Percentiles rank a stretch among this genome's conserved stretches.
phyloP scores from a whole-genome alignment of 2,113 vertebrate genomes.

The Ceyx melanurus region DNA sequence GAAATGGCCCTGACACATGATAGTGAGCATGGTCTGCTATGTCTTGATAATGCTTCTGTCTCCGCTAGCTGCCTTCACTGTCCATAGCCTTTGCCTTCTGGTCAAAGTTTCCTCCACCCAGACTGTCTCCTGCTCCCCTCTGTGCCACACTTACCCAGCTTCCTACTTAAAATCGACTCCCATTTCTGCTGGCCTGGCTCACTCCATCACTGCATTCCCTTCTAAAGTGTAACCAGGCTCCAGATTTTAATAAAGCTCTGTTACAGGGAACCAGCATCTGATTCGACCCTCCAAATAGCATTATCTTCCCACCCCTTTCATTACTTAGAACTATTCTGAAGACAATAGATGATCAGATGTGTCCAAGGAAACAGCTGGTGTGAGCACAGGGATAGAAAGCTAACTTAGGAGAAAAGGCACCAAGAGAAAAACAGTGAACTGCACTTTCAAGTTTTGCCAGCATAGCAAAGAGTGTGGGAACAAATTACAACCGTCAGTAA shows the following conservation, averaged over 20 bases:
- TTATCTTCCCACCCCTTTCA: slow-evolving; percentile 23
- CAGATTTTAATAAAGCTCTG: not conserved
- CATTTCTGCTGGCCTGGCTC: not conserved
- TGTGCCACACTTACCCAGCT: not conserved
- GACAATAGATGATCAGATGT: slow-evolving; percentile 49
- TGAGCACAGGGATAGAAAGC: slow-evolving; percentile 43
- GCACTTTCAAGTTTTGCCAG: slow-evolving; percentile 66
- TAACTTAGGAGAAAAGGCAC: slow-evolving; percentile 48
- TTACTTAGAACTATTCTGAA: slow-evolving; percentile 24
- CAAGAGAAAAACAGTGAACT: slow-evolving; percentile 8
- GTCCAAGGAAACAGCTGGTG: slow-evolving; percentile 44
- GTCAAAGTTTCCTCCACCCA: not conserved
- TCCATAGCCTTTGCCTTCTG: not conserved
- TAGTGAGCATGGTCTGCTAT: not conserved
- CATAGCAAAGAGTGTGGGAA: slow-evolving; percentile 64
- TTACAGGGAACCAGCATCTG: not conserved
- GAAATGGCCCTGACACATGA: not conserved
- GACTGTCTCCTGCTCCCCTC: not conserved
- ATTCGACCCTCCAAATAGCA: not conserved
- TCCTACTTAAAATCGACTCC: not conserved
- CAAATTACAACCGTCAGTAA: slow-evolving; percentile 60
- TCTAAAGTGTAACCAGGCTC: not conserved
- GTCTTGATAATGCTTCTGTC: not conserved
- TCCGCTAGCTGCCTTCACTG: not conserved
- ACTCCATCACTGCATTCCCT: not conserved